Evolutionary conservation across 2,888 invertebrate genomes (phyloP).

Genomic region (Mesopsocus fuscifrons): DNA sequence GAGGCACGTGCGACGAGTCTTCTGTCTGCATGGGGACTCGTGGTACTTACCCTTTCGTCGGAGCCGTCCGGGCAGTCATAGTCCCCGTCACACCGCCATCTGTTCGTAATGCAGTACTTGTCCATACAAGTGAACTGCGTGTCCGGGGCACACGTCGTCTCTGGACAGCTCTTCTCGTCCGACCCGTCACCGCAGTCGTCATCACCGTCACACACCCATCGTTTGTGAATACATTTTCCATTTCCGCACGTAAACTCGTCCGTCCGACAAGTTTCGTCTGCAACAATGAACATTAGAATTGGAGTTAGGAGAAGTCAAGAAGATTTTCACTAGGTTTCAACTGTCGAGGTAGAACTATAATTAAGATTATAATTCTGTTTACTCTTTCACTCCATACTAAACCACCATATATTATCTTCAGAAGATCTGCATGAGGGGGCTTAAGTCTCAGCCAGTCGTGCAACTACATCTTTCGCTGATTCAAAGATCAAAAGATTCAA

Average conservation of each 20-base stretch:
- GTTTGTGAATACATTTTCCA: conserved; percentile 68
- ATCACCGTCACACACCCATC: conserved; percentile 75
- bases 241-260: conserved; percentile 87
- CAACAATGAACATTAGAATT: conserved; percentile 15
- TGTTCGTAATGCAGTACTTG: conserved; percentile 55
- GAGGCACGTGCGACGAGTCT: too few relatives aligned
- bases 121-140: conserved; percentile 57
- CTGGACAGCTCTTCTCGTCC: conserved; percentile 60
- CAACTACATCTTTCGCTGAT: too few relatives aligned
- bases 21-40: too few relatives aligned
- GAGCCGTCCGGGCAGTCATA: conserved; percentile 65
- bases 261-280: conserved; percentile 77
- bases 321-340: too few relatives aligned
- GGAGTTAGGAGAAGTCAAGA: too few relatives aligned
- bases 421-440: too few relatives aligned
- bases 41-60: conserved; percentile 50
- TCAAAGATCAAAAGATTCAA: too few relatives aligned
- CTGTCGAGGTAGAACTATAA: conserved; percentile 11
- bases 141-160: conserved; percentile 43
- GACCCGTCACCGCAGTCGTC: conserved; percentile 72
- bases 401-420: too few relatives aligned
- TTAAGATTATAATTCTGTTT: neutral
- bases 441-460: too few relatives aligned
- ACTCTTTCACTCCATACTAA: too few relatives aligned
- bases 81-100: conserved; percentile 79